Conservation (phyloP, 1,140 invertebrate genomes). For the Andrena cerasifolii region DNA sequence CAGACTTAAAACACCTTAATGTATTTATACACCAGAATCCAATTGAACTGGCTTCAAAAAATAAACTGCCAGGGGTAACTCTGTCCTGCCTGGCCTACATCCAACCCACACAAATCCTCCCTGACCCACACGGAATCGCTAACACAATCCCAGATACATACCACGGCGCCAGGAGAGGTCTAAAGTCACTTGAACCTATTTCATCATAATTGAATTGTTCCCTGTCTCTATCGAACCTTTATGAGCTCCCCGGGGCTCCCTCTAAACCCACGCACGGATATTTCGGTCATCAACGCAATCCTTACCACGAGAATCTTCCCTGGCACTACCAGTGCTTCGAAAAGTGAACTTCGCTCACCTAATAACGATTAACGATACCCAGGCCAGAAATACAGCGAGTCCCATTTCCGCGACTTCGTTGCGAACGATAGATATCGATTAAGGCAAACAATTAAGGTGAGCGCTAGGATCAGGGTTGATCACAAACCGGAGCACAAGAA, state of each 20-base stretch:
- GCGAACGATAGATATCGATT: no score
- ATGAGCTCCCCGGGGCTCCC: background rate
- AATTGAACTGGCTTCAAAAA: conserved; percentile 12
- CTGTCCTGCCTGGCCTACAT: background rate
- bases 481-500: no score
- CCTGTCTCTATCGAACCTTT: background rate
- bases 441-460: no score
- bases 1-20: background rate
- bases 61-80: conserved; percentile 7
- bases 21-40: conserved; percentile 9
- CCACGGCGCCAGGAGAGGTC: conserved; percentile 12
- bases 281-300: background rate
- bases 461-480: no score
- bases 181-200: conserved; percentile 23
- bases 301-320: background rate
- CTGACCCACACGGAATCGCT: conserved; percentile 9
- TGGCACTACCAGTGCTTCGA: background rate
- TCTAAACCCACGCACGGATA: background rate
- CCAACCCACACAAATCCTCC: conserved; percentile 19
- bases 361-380: no score
- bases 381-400: no score
- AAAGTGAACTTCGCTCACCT: no score
- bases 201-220: background rate
- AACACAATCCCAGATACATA: conserved; percentile 24
- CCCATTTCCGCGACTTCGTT: no score